Conservation (phyloP, 2,797 vertebrate species). For the Danio aesculapii region DNA sequence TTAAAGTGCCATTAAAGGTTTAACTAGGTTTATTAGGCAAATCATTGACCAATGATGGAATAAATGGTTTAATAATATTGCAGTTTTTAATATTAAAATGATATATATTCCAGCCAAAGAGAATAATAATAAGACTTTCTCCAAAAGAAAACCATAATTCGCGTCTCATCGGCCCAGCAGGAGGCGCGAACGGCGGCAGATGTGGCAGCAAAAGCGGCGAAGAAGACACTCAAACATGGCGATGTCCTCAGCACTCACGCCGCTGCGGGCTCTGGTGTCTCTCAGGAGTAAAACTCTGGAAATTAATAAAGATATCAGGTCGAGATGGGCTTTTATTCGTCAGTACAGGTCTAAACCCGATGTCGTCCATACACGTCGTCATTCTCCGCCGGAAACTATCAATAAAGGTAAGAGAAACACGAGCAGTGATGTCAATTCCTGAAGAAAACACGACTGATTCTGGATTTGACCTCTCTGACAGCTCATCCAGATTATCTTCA, state of each 20-base stretch:
- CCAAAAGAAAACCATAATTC: background rate
- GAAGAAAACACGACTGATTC: no score
- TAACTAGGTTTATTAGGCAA: no score
- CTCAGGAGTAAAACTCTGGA: conserved; percentile 60
- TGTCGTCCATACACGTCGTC: background rate
- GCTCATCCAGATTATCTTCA: conserved; percentile 89
- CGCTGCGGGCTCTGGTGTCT: conserved; percentile 63
- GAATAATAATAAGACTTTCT: no score
- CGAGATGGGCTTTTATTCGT: conserved; percentile 53
- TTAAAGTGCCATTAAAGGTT: no score
- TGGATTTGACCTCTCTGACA: background rate
- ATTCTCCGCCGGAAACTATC: background rate
- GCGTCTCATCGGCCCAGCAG: background rate
- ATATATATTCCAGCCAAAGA: no score
- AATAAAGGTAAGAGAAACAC: conserved; percentile 66
- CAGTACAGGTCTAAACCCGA: conserved; percentile 65
- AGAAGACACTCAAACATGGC: conserved; percentile 74
- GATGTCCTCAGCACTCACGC: conserved; percentile 72
- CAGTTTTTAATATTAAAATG: no score
- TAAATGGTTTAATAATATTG: no score
- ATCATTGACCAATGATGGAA: no score
- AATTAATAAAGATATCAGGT: conserved; percentile 20
- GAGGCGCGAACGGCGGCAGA: background rate
- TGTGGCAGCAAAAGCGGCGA: background rate
- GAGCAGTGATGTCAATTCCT: no score